Conservation (phyloP, 2,888 invertebrate genomes). For the Lasioglossum calceatum region DNA sequence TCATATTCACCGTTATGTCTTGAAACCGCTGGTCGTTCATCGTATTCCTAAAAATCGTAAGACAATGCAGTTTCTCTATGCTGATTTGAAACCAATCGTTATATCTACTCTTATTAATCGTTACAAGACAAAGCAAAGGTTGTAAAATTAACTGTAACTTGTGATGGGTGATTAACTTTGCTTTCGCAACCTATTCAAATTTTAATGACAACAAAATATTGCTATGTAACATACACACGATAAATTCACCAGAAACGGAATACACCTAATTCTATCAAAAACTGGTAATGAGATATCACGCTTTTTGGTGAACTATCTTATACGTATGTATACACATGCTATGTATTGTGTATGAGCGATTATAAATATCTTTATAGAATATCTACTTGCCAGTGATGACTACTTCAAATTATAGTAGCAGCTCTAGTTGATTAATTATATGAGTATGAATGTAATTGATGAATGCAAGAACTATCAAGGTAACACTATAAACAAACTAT, state of each 20-base stretch:
- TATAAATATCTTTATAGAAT: conserved; percentile 6
- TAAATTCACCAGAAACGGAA: neutral
- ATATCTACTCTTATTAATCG: conserved; percentile 13
- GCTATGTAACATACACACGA: neutral
- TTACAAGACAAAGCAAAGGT: conserved; percentile 5
- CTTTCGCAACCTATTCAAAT: neutral
- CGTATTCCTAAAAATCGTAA: conserved; percentile 74
- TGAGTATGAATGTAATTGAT: conserved; percentile 25
- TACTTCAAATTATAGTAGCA: conserved; percentile 28
- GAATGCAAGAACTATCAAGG: conserved; percentile 39
- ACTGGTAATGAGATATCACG: neutral
- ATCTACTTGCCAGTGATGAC: conserved; percentile 23
- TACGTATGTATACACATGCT: neutral
- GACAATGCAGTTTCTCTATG: neutral
- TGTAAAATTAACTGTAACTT: conserved; percentile 1
- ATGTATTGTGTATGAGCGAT: neutral
- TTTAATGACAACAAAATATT: neutral
- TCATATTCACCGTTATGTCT: conserved; percentile 79
- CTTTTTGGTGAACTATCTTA: neutral
- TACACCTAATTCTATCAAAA: conserved; percentile 1
- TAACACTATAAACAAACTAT: conserved; percentile 41
- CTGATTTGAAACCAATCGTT: neutral
- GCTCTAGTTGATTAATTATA: conserved; percentile 27
- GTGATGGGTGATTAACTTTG: neutral
- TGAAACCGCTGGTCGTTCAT: conserved; percentile 69